Conservation (phyloP, 1,140 invertebrate genomes). For the Leptinotarsa lineolata region DNA sequence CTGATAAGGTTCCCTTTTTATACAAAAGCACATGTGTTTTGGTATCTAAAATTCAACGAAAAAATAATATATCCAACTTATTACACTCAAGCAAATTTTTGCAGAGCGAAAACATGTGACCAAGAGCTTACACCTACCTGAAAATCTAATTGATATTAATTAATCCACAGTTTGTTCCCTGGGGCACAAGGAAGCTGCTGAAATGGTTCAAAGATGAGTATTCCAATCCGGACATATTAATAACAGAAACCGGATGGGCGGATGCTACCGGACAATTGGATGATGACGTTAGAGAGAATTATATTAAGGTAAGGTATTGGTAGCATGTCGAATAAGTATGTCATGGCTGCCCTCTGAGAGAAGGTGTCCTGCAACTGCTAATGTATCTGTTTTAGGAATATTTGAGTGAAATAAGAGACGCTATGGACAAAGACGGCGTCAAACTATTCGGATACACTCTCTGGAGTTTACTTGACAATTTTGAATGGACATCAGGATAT, state of each 20-base stretch:
- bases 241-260: slow-evolving; percentile 72
- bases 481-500: slow-evolving; percentile 63
- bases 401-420: slow-evolving; percentile 55
- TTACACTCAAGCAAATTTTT: no score
- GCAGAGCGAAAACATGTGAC: no score
- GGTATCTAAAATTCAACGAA: no score
- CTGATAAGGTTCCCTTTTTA: no score
- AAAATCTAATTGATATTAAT: neutral
- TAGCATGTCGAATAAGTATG: no score
- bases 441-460: slow-evolving; percentile 61
- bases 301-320: slow-evolving; percentile 22
- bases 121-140: no score
- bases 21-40: no score
- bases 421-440: slow-evolving; percentile 50
- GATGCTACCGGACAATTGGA: slow-evolving; percentile 53
- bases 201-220: slow-evolving; percentile 66
- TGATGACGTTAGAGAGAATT: slow-evolving; percentile 28
- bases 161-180: slow-evolving; percentile 56
- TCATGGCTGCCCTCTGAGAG: no score
- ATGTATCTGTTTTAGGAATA: slow-evolving; percentile 49
- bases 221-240: slow-evolving; percentile 62
- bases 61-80: no score
- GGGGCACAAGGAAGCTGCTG: slow-evolving; percentile 67
- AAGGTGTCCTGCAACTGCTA: no score
- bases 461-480: slow-evolving; percentile 70